Conservation (phyloP, 2,888 invertebrate species). For the Gastrophysa polygoni region DNA sequence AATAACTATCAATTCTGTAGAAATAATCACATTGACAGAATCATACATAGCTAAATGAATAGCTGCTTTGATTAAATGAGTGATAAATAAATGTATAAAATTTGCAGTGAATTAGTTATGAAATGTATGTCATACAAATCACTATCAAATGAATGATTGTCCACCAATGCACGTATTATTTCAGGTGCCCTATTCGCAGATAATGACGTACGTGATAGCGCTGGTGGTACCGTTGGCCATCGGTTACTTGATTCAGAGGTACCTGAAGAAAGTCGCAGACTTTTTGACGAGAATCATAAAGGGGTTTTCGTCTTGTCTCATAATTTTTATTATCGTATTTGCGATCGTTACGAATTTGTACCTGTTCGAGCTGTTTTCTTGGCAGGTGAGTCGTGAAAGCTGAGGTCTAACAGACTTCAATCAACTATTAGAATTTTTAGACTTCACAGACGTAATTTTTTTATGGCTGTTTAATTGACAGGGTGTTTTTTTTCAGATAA, state of each 20-base stretch:
- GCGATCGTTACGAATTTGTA: slow-evolving; percentile 89
- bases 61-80: too few relatives aligned
- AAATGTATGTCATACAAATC: too few relatives aligned
- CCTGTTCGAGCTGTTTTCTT: slow-evolving; percentile 85
- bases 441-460: too few relatives aligned
- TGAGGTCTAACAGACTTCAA: background rate
- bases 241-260: slow-evolving; percentile 70
- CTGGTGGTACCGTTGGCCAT: slow-evolving; percentile 79
- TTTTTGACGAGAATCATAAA: slow-evolving; percentile 82
- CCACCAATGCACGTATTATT: background rate
- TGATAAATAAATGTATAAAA: too few relatives aligned
- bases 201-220: slow-evolving; percentile 75
- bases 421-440: background rate
- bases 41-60: too few relatives aligned
- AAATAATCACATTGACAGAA: too few relatives aligned
- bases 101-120: too few relatives aligned
- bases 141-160: too few relatives aligned
- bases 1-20: too few relatives aligned
- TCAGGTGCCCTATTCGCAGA: slow-evolving; percentile 77
- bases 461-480: background rate
- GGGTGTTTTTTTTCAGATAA: slow-evolving; percentile 64
- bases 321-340: slow-evolving; percentile 84
- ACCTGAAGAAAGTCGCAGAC: slow-evolving; percentile 69
- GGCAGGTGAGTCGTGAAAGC: slow-evolving; percentile 74
- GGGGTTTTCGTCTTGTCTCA: slow-evolving; percentile 78